phyloP scores from a whole-genome alignment of 2,113 vertebrate genomes.

The Rhabdomys dilectus region DNA sequence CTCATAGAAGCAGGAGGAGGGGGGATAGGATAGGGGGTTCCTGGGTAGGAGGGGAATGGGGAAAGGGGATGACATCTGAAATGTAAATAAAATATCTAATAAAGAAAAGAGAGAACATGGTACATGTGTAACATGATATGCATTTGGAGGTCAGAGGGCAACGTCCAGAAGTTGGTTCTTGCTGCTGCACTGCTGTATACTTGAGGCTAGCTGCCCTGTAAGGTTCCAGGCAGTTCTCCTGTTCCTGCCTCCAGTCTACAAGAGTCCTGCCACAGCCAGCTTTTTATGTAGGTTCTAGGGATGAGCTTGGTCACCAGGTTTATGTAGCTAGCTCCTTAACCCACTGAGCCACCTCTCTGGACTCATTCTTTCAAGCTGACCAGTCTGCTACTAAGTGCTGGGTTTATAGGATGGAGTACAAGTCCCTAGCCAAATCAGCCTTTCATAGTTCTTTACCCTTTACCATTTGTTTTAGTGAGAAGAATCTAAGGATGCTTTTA shows the following conservation, averaged over 20 bases:
- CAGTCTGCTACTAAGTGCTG: background rate
- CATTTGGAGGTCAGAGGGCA: background rate
- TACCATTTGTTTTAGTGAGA: slow-evolving; percentile 20
- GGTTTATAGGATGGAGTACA: background rate
- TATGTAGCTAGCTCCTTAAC: no score
- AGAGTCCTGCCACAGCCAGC: background rate
- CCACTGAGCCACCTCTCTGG: background rate
- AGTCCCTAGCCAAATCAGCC: background rate
- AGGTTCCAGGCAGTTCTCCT: background rate
- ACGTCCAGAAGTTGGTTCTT: background rate
- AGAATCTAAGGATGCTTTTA: slow-evolving; percentile 13
- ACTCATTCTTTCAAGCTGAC: background rate
- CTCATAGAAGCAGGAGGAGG: no score
- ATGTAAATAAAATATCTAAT: no score
- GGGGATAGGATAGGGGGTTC: no score
- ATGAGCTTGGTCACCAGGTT: background rate
- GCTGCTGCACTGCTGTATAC: background rate
- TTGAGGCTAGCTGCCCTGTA: background rate
- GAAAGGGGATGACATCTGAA: no score
- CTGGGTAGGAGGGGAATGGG: no score
- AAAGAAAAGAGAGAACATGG: background rate
- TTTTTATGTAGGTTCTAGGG: background rate
- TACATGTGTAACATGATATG: background rate
- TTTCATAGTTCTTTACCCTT: slow-evolving; percentile 33
- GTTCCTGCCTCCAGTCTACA: background rate